Conservation (phyloP, 23 tunicate species). For the Corella eumyota region DNA sequence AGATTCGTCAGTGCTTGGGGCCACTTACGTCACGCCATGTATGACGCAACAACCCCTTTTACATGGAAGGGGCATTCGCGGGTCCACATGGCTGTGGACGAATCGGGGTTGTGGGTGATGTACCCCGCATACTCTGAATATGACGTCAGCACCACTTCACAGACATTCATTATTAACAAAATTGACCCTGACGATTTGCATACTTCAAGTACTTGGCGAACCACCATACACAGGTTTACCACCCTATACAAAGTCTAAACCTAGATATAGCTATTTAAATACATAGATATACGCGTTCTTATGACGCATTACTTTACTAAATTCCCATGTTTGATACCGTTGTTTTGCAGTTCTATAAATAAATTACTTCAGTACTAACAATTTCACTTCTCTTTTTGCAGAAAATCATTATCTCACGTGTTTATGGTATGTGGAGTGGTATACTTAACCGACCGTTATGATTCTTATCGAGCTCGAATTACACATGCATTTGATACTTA, state of each 20-base stretch:
- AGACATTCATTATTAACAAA: constrained; percentile 53
- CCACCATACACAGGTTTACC: constrained; percentile 20
- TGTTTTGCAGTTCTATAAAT: too few relatives aligned
- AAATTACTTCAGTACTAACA: too few relatives aligned
- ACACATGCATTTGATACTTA: constrained; percentile 76
- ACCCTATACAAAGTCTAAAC: too few relatives aligned
- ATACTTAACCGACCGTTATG: constrained; percentile 69
- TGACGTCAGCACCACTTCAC: constrained; percentile 8
- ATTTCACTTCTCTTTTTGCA: constrained; percentile 22
- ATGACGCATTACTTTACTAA: too few relatives aligned
- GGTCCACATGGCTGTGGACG: constrained; percentile 79
- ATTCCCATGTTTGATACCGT: too few relatives aligned
- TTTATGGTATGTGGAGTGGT: constrained; percentile 92
- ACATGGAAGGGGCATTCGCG: constrained; percentile 80
- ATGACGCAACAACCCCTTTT: constrained; percentile 52
- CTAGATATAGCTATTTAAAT: too few relatives aligned
- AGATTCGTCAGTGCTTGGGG: constrained; percentile 91
- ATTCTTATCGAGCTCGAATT: constrained; percentile 28
- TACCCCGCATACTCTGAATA: constrained; percentile 64
- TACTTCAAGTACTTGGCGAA: constrained; percentile 18
- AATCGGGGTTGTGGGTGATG: constrained; percentile 76
- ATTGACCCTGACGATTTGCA: constrained; percentile 53
- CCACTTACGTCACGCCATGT: constrained; percentile 53
- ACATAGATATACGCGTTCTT: too few relatives aligned
- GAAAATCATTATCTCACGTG: constrained; percentile 58